Base-by-base conservation (phyloP, 2,888 invertebrate genomes). In the Teinopalpus imperialis region DNA sequence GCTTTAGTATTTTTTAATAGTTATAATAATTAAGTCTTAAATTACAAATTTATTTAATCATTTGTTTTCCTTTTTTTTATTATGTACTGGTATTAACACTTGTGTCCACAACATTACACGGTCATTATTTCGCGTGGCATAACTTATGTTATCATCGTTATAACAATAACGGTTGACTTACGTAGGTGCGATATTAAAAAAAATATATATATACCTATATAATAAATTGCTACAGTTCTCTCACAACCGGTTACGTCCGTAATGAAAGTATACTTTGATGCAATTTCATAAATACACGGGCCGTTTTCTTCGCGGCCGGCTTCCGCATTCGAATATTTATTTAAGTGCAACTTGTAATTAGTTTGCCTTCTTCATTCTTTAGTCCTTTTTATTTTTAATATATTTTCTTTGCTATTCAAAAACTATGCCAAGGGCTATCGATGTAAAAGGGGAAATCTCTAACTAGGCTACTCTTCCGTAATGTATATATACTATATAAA, bases 261-360 rank as follows among this genome's bases (percentile, higher is more conserved):
- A 55, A 62, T 56, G 59, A 61, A 59, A 59, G 62, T 59, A 39
- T 36, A 41, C 49, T 54, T 56, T 51, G 58, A 53, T 48, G 56
- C 53, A 53, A 58, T 61, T 57, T 56, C 41, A 51, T 52, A 43
- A 57, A 56, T 54, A 53, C 51, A 51, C 43, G 35, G 50, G 45
- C 36, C 39, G 30, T 41, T 45, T 12, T 40, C 29, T 32, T 51
- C 45, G 34, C 44, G 20, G 31, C 29, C 30, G 40, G 53, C 55
- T 60, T 60, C 56, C 56, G 53, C 44, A 40, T 51, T 43, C 39
- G 40, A 41, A 40, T 40, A 40, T 45, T 45, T 40, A 27, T 39
- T 45, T 32, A 30, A 36, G 14, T 36, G 1, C 36, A 14, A 35
- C 35, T 20, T 36, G 30, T 40, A 35, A 40, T 43, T 48, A 43